Conservation (phyloP, 2,888 invertebrate species). For the Lutraria lutraria region DNA sequence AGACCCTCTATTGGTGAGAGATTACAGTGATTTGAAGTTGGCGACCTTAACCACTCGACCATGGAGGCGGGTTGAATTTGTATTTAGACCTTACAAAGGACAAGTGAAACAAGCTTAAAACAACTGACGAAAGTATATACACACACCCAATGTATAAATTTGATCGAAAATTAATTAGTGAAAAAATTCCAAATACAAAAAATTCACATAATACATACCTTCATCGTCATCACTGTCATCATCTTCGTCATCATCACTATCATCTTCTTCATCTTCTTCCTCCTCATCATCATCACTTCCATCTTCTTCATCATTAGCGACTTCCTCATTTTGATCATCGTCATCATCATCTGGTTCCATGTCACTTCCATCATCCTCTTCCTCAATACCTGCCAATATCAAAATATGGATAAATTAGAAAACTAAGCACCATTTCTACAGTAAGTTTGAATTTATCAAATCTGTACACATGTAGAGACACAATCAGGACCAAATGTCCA, state of each 20-base stretch:
- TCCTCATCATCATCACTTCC: constrained; percentile 69
- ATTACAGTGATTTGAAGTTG: too few species aligned
- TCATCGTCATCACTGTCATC: constrained; percentile 85
- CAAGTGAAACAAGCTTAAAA: too few species aligned
- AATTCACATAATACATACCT: not conserved
- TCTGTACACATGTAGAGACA: too few species aligned
- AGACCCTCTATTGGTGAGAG: too few species aligned
- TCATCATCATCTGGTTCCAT: constrained; percentile 51
- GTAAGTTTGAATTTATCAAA: too few species aligned
- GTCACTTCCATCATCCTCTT: constrained; percentile 72
- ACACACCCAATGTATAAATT: not conserved
- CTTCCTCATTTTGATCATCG: constrained; percentile 70
- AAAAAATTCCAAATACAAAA: not conserved
- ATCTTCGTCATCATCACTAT: constrained; percentile 50
- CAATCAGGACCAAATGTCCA: too few species aligned
- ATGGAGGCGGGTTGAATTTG: too few species aligned
- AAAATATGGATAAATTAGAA: too few species aligned
- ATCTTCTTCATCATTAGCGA: constrained; percentile 69
- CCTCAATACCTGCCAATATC: constrained; percentile 76
- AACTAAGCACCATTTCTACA: too few species aligned
- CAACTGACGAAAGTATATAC: too few species aligned
- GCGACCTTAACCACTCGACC: too few species aligned
- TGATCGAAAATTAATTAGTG: not conserved
- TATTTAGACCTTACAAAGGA: too few species aligned
- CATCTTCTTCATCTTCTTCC: constrained; percentile 57